Percentiles rank a stretch among this genome's conserved stretches.
Conservation (phyloP, 2,113 vertebrate species). For the Myiagra hebetior region DNA sequence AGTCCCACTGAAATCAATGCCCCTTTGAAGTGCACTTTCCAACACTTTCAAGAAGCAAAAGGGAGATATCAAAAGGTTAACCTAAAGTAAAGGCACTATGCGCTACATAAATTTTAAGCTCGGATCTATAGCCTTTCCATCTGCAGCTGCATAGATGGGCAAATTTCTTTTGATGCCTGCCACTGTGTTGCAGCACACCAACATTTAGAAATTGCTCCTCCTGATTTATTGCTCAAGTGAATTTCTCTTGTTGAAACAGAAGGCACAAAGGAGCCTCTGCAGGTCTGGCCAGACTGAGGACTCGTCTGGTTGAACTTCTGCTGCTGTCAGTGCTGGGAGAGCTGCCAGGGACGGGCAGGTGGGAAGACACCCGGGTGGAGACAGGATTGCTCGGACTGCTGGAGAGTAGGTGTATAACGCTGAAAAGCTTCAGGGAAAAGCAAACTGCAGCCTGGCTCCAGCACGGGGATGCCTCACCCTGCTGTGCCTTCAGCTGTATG, state of each 20-base stretch:
- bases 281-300: background rate
- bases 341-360: background rate
- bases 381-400: background rate
- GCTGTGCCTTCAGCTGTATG: background rate
- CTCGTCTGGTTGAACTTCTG: background rate
- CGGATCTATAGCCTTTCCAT: background rate
- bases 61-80: background rate
- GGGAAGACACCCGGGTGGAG: background rate
- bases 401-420: background rate
- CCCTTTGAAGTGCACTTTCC: background rate
- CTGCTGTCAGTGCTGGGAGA: background rate
- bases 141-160: background rate
- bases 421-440: background rate
- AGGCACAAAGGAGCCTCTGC: background rate
- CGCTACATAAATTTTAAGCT: background rate
- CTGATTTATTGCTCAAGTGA: background rate
- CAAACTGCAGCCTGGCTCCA: background rate
- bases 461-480: background rate
- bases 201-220: background rate
- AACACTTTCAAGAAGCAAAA: background rate
- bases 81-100: background rate
- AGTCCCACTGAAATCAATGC: background rate
- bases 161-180: background rate
- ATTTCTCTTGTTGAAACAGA: background rate
- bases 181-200: background rate